Evolutionary conservation across 2,797 vertebrate genomes (phyloP), one percentile per base, ranked within the genome.

Genomic region (Enteromius treurensis): DNA sequence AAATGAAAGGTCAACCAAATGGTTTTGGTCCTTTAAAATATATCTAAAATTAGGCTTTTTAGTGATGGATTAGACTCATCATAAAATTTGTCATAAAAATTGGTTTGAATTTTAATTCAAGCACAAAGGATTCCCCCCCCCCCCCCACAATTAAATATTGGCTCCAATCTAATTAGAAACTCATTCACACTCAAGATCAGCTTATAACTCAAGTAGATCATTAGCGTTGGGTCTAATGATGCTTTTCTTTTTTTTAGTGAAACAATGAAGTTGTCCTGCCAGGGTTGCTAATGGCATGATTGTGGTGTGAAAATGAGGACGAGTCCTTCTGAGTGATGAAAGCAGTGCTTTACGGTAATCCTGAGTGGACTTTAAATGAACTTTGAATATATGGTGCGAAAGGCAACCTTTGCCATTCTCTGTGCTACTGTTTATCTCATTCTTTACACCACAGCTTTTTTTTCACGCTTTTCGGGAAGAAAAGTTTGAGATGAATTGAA

Each of bases 221-320:
- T n/a, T n/a, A n/a, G n/a, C n/a, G n/a, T n/a, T 60, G 6, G 29
- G 40, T 77, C 32, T 86, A 40, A 65, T 77, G 42, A 32, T 77
- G 5, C 74, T 55, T 84, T 64, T 87, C 15, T 62, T 73, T 51
- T 29, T 37, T 40, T 9, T 40, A 74, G 76, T 76, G 58, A 77
- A 75, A 49, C 73, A 34, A 29, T 26, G 51, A 82, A 32, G 34
- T 51, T 79, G 47, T 81, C 84, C 80, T 83, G 86, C 77, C 82
- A 81, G 69, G 51, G 77, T 83, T 82, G 84, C 42, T 70, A 81
- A 70, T 70, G 29, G 45, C 37, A 62, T 64, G 26, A 17, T 64
- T 64, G 14, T 64, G 26, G 60, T 64, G 60, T 77, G 80, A 77
- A 77, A 76, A 67, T 65, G 32, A 77, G 67, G 55, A 60, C 40